Percentiles rank a stretch among this genome's conserved stretches.
phyloP scores from a whole-genome alignment of 2,797 vertebrate species.

The Trichosurus vulpecula region DNA sequence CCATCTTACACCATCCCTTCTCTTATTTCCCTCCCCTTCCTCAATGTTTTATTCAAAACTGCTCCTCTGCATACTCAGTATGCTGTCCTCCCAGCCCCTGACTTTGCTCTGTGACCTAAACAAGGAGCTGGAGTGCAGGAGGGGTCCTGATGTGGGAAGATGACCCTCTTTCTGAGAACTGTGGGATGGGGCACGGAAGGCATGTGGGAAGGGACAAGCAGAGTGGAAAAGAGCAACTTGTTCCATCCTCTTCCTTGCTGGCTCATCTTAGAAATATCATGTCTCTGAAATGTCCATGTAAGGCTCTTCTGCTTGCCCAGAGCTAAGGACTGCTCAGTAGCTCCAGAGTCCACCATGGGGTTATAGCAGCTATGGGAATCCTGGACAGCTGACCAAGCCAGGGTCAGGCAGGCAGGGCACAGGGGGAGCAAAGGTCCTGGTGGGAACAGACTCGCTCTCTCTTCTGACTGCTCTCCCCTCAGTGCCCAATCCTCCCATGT shows the following conservation, averaged over 20 bases:
- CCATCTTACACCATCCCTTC: neutral
- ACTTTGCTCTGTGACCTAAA: neutral
- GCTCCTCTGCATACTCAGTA: neutral
- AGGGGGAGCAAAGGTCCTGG: neutral
- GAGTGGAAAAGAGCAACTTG: neutral
- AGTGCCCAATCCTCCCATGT: rapidly evolving
- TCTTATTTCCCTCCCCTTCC: neutral
- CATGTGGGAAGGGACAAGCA: slow-evolving; percentile 26
- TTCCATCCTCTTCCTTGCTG: rapidly evolving
- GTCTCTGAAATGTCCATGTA: slow-evolving; percentile 60
- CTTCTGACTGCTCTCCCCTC: neutral
- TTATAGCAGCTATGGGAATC: slow-evolving; percentile 34
- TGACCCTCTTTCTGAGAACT: neutral
- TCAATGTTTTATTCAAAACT: neutral
- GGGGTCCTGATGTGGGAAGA: neutral
- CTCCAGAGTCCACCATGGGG: neutral
- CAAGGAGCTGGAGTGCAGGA: neutral
- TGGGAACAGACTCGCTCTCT: slow-evolving; percentile 17
- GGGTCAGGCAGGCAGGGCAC: neutral
- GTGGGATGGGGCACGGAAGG: neutral
- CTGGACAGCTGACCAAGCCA: neutral
- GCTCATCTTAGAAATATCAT: neutral
- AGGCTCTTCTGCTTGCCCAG: slow-evolving; percentile 58
- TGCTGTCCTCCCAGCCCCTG: neutral
- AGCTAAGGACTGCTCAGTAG: neutral